A percentile compares a stretch with the other conserved stretches of the same genome.
Conservation (phyloP, 2,797 vertebrate species). For the Gadopsis marmoratus region DNA sequence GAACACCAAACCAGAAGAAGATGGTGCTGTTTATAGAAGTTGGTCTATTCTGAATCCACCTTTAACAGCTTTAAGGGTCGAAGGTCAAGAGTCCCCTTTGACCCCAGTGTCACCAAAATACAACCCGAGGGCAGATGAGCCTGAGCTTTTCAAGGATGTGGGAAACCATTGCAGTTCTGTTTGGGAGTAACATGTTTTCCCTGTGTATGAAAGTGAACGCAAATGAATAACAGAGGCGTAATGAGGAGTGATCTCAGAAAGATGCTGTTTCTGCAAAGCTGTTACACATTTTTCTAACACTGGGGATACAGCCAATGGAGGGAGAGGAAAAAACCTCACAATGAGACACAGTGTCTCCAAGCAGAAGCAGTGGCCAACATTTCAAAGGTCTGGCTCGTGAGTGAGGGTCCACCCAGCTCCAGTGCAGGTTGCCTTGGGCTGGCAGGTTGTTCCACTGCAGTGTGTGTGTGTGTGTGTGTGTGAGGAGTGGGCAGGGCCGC, state of each 20-base stretch:
- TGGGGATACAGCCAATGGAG: slow-evolving; percentile 61
- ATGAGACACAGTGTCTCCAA: slow-evolving; percentile 78
- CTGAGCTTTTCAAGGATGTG: slow-evolving; percentile 44
- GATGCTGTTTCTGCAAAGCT: slow-evolving; percentile 66
- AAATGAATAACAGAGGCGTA: slow-evolving; percentile 60
- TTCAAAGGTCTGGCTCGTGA: slow-evolving; percentile 74
- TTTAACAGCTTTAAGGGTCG: slow-evolving; percentile 72
- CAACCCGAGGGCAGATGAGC: slow-evolving; percentile 66
- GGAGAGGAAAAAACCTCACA: slow-evolving; percentile 59
- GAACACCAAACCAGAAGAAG: slow-evolving; percentile 18
- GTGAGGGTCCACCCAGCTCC: slow-evolving; percentile 73
- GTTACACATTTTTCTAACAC: slow-evolving; percentile 73
- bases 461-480: slow-evolving; percentile 26
- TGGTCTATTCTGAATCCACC: slow-evolving; percentile 46
- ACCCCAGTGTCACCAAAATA: slow-evolving; percentile 69
- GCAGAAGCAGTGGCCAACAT: slow-evolving; percentile 70
- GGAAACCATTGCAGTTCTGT: slow-evolving; percentile 51
- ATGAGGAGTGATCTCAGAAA: slow-evolving; percentile 59
- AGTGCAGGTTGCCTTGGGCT: slow-evolving; percentile 73
- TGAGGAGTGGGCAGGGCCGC: slow-evolving; percentile 59
- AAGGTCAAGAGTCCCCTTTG: slow-evolving; percentile 75
- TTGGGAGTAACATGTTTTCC: slow-evolving; percentile 25
- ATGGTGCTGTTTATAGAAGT: slow-evolving; percentile 42
- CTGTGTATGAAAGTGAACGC: slow-evolving; percentile 33
- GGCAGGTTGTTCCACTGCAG: slow-evolving; percentile 76